A percentile compares a stretch with the other conserved stretches of the same genome.
Evolutionary conservation across 2,888 invertebrate species (phyloP).

Genomic region (Hypena proboscidalis): DNA sequence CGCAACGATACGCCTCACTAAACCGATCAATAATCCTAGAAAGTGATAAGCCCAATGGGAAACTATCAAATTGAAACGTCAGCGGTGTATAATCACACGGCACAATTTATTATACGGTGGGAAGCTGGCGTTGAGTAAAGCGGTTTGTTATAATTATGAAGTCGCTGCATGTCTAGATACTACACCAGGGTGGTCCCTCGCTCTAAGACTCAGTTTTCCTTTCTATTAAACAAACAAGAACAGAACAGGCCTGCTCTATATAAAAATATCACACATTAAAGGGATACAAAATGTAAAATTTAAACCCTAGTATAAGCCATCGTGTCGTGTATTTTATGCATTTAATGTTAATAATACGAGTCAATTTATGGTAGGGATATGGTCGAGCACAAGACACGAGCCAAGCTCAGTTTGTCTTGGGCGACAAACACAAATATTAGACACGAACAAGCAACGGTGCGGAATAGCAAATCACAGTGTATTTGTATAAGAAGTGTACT

Average conservation of each 20-base stretch:
- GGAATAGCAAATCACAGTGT: constrained; percentile 80
- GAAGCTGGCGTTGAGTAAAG: constrained; percentile 43
- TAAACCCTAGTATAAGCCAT: constrained; percentile 28
- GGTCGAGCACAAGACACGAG: constrained; percentile 53
- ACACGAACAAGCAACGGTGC: constrained; percentile 69
- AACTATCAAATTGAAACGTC: constrained; percentile 77
- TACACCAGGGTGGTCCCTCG: constrained; percentile 53
- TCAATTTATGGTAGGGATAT: constrained; percentile 46
- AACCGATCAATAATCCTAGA: constrained; percentile 78
- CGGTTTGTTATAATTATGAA: constrained; percentile 52
- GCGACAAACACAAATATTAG: constrained; percentile 80
- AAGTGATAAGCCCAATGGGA: constrained; percentile 68
- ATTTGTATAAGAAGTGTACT: constrained; percentile 75
- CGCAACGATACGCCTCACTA: constrained; percentile 69
- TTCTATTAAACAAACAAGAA: constrained; percentile 30
- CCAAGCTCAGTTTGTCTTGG: constrained; percentile 71
- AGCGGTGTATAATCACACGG: constrained; percentile 63
- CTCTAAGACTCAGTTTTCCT: constrained; percentile 40
- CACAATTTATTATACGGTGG: constrained; percentile 55
- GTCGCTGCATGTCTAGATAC: constrained; percentile 49
- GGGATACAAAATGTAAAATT: constrained; percentile 20
- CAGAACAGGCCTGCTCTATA: constrained; percentile 14
- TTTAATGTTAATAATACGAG: constrained; percentile 38
- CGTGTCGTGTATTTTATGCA: constrained; percentile 32
- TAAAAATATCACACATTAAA: constrained; percentile 17